phyloP scores from a whole-genome alignment of 2,797 vertebrate species.

The Sebastes variabilis region DNA sequence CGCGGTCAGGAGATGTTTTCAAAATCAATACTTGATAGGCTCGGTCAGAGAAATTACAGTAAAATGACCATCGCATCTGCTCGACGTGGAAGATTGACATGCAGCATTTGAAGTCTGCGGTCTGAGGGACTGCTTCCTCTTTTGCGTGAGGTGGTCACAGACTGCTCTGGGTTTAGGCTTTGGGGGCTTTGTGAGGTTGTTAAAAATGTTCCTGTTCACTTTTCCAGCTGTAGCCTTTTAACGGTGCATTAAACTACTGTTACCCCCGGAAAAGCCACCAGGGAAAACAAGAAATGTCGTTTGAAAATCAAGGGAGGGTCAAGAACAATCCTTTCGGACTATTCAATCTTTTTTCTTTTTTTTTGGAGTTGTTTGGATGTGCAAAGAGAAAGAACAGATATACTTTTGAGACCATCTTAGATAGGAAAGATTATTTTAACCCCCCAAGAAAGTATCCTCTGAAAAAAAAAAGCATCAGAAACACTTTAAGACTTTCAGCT shows the following conservation, averaged over 20 bases:
- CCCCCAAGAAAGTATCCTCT: neutral
- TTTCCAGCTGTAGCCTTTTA: slow-evolving; percentile 81
- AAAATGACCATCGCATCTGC: slow-evolving; percentile 41
- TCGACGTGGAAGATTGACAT: slow-evolving; percentile 45
- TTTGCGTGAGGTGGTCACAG: slow-evolving; percentile 69
- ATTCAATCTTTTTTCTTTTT: slow-evolving; percentile 12
- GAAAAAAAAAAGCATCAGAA: neutral
- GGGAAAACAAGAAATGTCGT: slow-evolving; percentile 72
- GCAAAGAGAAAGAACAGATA: slow-evolving; percentile 52
- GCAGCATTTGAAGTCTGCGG: slow-evolving; percentile 57
- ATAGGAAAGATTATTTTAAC: neutral
- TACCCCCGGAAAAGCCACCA: slow-evolving; percentile 55
- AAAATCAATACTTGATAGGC: slow-evolving; percentile 41
- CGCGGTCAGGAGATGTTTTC: slow-evolving; percentile 39
- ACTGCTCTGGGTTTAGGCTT: slow-evolving; percentile 69
- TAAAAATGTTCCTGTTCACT: slow-evolving; percentile 79
- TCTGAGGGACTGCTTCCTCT: slow-evolving; percentile 61
- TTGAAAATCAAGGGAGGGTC: slow-evolving; percentile 72
- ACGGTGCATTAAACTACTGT: slow-evolving; percentile 76
- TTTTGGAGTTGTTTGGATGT: neutral
- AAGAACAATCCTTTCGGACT: slow-evolving; percentile 61
- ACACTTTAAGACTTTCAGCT: neutral
- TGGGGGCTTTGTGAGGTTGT: slow-evolving; percentile 77
- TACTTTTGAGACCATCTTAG: slow-evolving; percentile 23
- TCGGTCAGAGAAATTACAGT: slow-evolving; percentile 18